A percentile compares a stretch with the other conserved stretches of the same genome.
These are phyloP conservation scores for Pteropus rufus DNA, from an alignment of 2,797 vertebrate genomes.

Conservation along the genomic window DNA sequence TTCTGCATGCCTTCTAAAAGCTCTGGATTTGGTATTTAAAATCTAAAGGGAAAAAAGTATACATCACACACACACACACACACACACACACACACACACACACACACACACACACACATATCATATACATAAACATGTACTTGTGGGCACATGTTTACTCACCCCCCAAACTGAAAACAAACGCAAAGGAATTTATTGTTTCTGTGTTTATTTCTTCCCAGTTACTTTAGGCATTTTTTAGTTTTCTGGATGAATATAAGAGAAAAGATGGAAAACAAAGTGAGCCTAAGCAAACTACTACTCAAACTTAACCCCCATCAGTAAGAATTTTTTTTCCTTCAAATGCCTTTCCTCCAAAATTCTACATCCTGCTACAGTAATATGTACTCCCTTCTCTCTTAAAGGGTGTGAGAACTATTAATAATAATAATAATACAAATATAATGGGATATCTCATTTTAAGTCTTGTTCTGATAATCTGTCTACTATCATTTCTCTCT, in stretches of 20 bases:
- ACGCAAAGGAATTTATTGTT: neutral
- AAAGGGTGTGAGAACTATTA: neutral
- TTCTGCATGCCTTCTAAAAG: conserved; percentile 28
- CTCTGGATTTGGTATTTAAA: conserved; percentile 9
- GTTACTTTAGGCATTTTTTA: conserved; percentile 34
- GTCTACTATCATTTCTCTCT: neutral
- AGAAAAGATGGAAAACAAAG: neutral
- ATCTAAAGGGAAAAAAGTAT: neutral
- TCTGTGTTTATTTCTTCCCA: neutral
- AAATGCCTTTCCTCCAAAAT: neutral
- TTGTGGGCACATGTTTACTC: neutral
- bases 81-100: neutral
- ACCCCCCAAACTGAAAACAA: neutral
- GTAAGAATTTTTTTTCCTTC: neutral
- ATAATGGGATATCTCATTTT: neutral
- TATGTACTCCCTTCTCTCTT: neutral
- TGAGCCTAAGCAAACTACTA: neutral
- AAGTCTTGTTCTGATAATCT: neutral
- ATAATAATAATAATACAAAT: neutral
- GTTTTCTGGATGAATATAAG: conserved; percentile 13
- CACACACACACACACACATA: neutral
- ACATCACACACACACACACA: neutral
- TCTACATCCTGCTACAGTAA: neutral
- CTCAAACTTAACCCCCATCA: neutral
- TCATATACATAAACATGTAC: neutral